A percentile compares a stretch with the other conserved stretches of the same genome.
Conservation (phyloP, 2,797 vertebrate genomes). For the Mormyrops attenuatus region DNA sequence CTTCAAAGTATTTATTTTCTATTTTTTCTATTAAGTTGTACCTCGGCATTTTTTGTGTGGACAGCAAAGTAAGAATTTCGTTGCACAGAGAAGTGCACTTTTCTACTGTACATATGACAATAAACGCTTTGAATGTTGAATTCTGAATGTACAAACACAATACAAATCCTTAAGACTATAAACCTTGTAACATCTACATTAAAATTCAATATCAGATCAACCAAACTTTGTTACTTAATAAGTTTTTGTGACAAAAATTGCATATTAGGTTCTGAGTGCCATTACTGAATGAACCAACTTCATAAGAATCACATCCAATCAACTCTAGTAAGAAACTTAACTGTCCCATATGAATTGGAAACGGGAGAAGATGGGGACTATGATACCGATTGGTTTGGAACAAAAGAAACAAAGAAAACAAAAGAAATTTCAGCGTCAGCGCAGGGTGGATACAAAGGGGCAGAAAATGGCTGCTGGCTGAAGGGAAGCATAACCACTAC, state of each 20-base stretch:
- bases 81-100: no score
- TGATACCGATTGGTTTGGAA: not conserved
- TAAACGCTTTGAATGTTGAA: no score
- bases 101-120: no score
- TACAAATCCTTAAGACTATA: not conserved
- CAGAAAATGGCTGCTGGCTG: not conserved
- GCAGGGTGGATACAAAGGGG: not conserved
- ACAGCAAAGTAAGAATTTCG: no score
- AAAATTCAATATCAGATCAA: no score
- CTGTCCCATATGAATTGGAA: not conserved
- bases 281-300: not conserved
- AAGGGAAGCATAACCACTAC: not conserved
- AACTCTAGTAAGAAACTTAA: not conserved
- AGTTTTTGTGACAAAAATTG: not conserved
- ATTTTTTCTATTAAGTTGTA: no score
- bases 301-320: not conserved
- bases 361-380: not conserved
- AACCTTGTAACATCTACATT: not conserved
- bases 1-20: no score
- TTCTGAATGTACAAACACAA: not conserved
- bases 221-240: not conserved
- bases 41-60: no score
- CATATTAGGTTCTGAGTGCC: not conserved
- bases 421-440: not conserved
- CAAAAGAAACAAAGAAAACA: not conserved